Evolutionary conservation across 2,888 invertebrate genomes (phyloP), one percentile per base, ranked within the genome.

Genomic region (Dolomedes plantarius): DNA sequence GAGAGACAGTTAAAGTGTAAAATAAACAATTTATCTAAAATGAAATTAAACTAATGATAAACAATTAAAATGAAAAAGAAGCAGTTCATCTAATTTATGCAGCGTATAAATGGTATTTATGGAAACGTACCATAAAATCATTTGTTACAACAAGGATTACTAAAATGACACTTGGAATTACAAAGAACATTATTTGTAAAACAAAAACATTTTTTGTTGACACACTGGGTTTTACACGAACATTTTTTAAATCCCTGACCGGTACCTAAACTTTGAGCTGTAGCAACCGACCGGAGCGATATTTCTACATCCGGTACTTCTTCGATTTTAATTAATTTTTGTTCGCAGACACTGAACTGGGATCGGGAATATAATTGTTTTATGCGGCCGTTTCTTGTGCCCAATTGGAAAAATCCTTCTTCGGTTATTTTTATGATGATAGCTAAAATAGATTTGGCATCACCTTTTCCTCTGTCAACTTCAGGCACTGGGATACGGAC

Each of bases 391-490:
- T n/a, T n/a, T n/a, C n/a, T n/a, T n/a, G n/a, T n/a, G n/a, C n/a
- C n/a, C n/a, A n/a, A n/a, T n/a, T n/a, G n/a, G n/a, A n/a, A n/a
- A n/a, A n/a, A n/a, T n/a, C n/a, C 73, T 80, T 80, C 80, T 80
- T 80, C 50, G 80, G 73, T 65, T 72, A 73, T 80, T 80, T 80
- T 80, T 73, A 79, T 80, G 80, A 73, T 80, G 67, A 73, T 73
- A 80, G 65, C 80, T 80, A 80, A 80, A 80, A 80, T 73, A 80
- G 80, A 80, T 72, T 67, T 80, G 80, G 80, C 80, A 73, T 80
- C 80, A 73, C 72, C 65, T 80, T 80, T 80, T 80, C 80, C 80
- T 80, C 80, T 73, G 65, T 80, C 80, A 80, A 80, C 67, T 80
- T 80, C 80, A 80, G 65, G 80, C 50, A 80, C 80, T 72, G 80